Conservation (phyloP, 2,797 vertebrate genomes). For the Hylomyscus alleni region DNA sequence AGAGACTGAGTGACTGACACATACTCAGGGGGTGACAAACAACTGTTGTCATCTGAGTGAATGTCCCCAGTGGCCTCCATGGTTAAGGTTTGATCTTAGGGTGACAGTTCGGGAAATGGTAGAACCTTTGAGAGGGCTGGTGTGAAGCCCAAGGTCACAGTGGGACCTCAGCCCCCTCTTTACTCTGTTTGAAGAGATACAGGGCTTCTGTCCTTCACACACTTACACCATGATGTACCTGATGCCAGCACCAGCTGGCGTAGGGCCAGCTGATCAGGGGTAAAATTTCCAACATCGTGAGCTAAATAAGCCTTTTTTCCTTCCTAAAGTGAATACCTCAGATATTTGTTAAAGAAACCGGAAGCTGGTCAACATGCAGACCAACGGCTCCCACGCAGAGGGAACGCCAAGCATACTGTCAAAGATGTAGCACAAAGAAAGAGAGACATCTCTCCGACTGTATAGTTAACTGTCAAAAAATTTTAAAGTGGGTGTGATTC, state of each 20-base stretch:
- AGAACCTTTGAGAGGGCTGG: not conserved
- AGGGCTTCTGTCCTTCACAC: not conserved
- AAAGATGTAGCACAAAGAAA: not conserved
- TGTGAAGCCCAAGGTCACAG: not conserved
- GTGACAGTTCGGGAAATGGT: not conserved
- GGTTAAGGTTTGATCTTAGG: not conserved
- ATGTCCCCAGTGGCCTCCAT: not conserved
- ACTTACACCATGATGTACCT: not conserved
- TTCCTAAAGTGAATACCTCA: not conserved
- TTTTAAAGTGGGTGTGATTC: not conserved
- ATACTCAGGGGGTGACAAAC: too few species aligned
- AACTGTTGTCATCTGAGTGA: not conserved
- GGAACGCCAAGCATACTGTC: not conserved
- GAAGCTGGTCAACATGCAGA: not conserved
- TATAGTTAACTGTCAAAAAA: not conserved
- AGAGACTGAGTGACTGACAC: accelerated
- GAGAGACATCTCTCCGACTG: not conserved
- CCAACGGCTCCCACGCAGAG: not conserved
- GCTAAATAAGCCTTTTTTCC: not conserved
- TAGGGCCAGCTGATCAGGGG: not conserved
- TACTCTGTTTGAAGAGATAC: not conserved
- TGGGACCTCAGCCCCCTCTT: not conserved
- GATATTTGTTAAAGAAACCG: not conserved
- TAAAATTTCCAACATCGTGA: not conserved
- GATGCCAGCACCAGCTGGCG: not conserved